These are phyloP conservation scores for Penaeus chinensis DNA, from an alignment of 1,140 invertebrate genomes.

Conservation along the genomic window DNA sequence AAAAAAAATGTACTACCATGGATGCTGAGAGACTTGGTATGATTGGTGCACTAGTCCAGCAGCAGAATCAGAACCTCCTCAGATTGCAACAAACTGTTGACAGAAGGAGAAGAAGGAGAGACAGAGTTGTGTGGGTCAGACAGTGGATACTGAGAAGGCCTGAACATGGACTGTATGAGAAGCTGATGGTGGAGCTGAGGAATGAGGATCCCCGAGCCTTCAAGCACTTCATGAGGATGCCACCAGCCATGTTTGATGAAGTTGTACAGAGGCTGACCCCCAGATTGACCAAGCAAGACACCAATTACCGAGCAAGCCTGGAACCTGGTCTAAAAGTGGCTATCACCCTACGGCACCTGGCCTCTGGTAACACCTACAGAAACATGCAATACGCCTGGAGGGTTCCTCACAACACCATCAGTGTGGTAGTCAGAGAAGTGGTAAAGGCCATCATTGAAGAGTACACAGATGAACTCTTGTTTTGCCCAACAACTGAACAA, in stretches of 20 bases:
- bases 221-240: conserved; percentile 27
- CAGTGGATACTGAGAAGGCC: conserved; percentile 27
- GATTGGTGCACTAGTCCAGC: conserved; percentile 21
- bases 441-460: conserved; percentile 36
- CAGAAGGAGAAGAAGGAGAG: conserved; percentile 63
- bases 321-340: conserved; percentile 33
- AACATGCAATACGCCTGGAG: conserved; percentile 33
- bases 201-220: conserved; percentile 21
- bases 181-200: conserved; percentile 39
- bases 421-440: conserved; percentile 29
- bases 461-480: conserved; percentile 35
- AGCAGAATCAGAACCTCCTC: conserved; percentile 21
- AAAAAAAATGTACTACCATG: conserved; percentile 14
- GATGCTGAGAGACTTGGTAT: conserved; percentile 16
- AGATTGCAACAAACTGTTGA: conserved; percentile 35
- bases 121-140: conserved; percentile 34
- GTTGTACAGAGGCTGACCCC: conserved; percentile 36
- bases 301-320: conserved; percentile 27
- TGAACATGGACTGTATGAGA: conserved; percentile 38
- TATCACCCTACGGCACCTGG: conserved; percentile 1
- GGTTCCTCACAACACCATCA: conserved; percentile 43
- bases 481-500: conserved; percentile 27
- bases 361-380: conserved; percentile 20
- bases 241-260: conserved; percentile 23
- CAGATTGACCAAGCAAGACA: conserved; percentile 36